phyloP scores from a whole-genome alignment of 2,113 vertebrate species.

The Anhinga rufa region DNA sequence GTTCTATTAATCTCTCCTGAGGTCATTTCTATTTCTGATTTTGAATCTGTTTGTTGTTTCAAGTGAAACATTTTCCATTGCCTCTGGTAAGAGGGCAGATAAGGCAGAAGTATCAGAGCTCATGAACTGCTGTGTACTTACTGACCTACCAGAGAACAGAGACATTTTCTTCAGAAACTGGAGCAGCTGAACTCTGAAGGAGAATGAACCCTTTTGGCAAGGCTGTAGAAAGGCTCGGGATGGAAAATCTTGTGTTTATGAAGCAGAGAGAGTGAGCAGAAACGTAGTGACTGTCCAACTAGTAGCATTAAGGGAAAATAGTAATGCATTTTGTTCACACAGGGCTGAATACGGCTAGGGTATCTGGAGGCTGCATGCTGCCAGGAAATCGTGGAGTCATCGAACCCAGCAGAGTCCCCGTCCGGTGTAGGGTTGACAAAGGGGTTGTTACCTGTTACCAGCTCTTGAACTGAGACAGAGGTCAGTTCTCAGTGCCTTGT shows the following conservation, averaged over 20 bases:
- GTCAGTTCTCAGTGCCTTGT: background rate
- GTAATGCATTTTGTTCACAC: background rate
- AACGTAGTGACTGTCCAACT: background rate
- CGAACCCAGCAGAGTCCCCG: background rate
- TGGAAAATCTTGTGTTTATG: slow-evolving; percentile 19
- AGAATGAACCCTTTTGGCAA: slow-evolving; percentile 41
- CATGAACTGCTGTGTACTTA: background rate
- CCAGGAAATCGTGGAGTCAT: background rate
- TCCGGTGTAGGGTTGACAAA: background rate
- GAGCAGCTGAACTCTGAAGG: slow-evolving; percentile 19
- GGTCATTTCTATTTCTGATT: slow-evolving; percentile 55
- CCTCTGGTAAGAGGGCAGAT: slow-evolving; percentile 26
- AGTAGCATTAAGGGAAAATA: background rate
- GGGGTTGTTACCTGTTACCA: background rate
- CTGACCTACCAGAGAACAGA: background rate
- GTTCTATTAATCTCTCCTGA: slow-evolving; percentile 35
- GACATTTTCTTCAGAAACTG: slow-evolving; percentile 15
- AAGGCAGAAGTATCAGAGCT: slow-evolving; percentile 36
- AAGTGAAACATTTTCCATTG: slow-evolving; percentile 57
- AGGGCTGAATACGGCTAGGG: background rate
- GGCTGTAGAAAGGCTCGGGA: background rate
- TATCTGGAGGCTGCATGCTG: background rate
- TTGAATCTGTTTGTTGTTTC: slow-evolving; percentile 50
- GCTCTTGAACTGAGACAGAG: background rate
- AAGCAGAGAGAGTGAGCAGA: background rate